phyloP scores from a whole-genome alignment of 2,113 vertebrate genomes.

The Caloenas nicobarica region DNA sequence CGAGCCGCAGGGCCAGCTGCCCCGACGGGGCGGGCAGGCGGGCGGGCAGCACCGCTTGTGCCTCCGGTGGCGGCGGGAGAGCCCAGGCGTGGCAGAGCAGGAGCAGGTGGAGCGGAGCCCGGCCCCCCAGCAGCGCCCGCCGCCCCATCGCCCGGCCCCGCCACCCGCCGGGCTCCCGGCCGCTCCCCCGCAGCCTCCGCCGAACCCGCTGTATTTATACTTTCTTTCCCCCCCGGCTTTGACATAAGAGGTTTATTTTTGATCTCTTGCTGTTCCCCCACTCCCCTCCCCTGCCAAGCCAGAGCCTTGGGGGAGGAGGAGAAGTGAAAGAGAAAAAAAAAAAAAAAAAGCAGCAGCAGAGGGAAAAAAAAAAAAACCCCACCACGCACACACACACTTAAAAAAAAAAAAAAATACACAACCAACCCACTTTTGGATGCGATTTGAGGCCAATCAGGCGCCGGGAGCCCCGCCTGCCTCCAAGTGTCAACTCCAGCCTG shows the following conservation, averaged over 20 bases:
- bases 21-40: constrained; percentile 44
- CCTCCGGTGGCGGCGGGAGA: constrained; percentile 19
- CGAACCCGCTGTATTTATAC: constrained; percentile 87
- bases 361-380: too few species aligned
- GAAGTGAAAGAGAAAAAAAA: neutral
- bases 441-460: constrained; percentile 83
- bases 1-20: constrained; percentile 67
- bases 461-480: constrained; percentile 72
- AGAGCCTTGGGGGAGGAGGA: constrained; percentile 40
- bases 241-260: constrained; percentile 92
- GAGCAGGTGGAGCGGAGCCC: neutral
- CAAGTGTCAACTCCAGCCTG: constrained; percentile 69
- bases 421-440: constrained; percentile 74
- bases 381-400: neutral
- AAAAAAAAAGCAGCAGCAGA: neutral
- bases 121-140: neutral
- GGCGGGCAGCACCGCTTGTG: constrained; percentile 38
- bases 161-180: constrained; percentile 52
- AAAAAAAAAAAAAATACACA: neutral
- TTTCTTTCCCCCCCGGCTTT: constrained; percentile 77
- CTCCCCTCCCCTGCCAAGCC: constrained; percentile 85
- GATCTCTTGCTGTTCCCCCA: constrained; percentile 84
- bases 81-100: constrained; percentile 57
- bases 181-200: neutral
- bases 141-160: constrained; percentile 35